Percentiles rank a stretch among this genome's conserved stretches.
These are phyloP conservation scores for Dasypus novemcinctus DNA, from an alignment of 2,113 vertebrate genomes.

Conservation along the genomic window DNA sequence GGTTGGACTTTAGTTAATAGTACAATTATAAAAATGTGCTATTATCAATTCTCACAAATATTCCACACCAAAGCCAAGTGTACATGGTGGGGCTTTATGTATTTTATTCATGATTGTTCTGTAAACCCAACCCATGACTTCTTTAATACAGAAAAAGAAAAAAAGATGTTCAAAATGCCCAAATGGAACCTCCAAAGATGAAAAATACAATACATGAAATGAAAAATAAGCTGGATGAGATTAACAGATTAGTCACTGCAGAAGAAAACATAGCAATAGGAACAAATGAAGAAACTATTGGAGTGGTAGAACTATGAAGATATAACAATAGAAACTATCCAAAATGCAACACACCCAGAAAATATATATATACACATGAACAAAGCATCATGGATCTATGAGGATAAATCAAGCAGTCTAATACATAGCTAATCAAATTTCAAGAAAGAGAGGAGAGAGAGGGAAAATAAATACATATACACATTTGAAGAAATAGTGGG, in stretches of 20 bases:
- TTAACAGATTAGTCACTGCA: not conserved
- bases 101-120: too few species aligned
- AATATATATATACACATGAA: not conserved
- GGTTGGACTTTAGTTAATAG: too few species aligned
- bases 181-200: too few species aligned
- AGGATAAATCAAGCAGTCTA: not conserved
- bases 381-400: not conserved
- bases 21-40: too few species aligned
- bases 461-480: not conserved
- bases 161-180: not conserved
- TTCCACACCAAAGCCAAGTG: too few species aligned
- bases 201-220: too few species aligned
- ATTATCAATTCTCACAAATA: too few species aligned
- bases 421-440: not conserved
- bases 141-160: too few species aligned
- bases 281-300: not conserved
- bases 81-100: too few species aligned
- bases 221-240: not conserved
- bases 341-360: not conserved
- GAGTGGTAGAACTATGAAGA: not conserved
- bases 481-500: not conserved
- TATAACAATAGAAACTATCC: not conserved
- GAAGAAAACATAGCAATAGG: not conserved
- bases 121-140: too few species aligned
- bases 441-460: not conserved